A percentile compares a stretch with the other conserved stretches of the same genome.
phyloP scores from a whole-genome alignment of 1,140 invertebrate species.

The Ips typographus region DNA sequence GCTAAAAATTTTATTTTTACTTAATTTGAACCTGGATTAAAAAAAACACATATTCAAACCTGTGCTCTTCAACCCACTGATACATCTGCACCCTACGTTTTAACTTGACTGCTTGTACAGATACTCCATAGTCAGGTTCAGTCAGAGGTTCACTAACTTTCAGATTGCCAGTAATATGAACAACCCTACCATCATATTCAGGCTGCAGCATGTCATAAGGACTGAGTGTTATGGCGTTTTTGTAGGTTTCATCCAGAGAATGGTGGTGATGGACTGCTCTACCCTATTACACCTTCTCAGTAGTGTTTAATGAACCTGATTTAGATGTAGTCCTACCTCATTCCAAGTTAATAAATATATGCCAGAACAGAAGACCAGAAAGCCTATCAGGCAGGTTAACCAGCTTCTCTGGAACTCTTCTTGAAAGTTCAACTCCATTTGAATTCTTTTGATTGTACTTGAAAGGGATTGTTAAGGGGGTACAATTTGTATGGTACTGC shows the following conservation, averaged over 20 bases:
- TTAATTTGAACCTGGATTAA: not conserved
- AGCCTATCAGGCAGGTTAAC: conserved; percentile 63
- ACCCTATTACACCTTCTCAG: conserved; percentile 54
- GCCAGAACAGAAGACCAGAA: conserved; percentile 59
- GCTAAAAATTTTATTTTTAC: conserved; percentile 4
- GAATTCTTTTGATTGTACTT: not conserved
- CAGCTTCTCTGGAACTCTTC: conserved; percentile 65
- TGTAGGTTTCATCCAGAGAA: conserved; percentile 70
- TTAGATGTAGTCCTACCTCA: conserved; percentile 58
- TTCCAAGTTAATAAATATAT: conserved; percentile 71
- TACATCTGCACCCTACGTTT: conserved; percentile 72
- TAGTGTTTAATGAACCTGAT: not conserved
- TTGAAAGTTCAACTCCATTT: conserved; percentile 49
- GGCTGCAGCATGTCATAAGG: conserved; percentile 58
- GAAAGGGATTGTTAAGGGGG: too few species aligned
- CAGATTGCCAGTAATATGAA: conserved; percentile 74
- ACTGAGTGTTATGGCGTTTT: conserved; percentile 60
- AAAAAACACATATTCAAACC: conserved; percentile 47
- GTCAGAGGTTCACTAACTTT: conserved; percentile 75
- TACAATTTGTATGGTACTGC: too few species aligned
- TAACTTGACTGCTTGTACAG: conserved; percentile 54
- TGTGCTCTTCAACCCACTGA: conserved; percentile 84
- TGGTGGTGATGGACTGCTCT: conserved; percentile 68
- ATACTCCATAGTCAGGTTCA: conserved; percentile 61
- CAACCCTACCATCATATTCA: conserved; percentile 71